A percentile compares a stretch with the other conserved stretches of the same genome.
Evolutionary conservation across 2,797 vertebrate genomes (phyloP).

Genomic region (Kryptolebias ocellatus): DNA sequence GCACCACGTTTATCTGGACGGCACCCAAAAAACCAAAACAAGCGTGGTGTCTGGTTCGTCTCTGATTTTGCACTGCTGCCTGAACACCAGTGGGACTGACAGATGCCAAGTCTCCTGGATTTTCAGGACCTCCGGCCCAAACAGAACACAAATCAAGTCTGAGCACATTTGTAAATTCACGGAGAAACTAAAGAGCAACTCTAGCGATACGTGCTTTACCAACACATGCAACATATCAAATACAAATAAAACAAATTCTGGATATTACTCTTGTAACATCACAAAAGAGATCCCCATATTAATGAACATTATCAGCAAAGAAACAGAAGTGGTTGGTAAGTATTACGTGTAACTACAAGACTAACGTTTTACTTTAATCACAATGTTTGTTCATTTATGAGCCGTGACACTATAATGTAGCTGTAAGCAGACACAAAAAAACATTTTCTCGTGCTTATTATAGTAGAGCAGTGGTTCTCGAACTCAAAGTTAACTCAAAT

Average conservation of each 20-base stretch:
- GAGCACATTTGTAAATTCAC: background rate
- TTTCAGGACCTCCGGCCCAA: background rate
- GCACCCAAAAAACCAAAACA: rapidly evolving
- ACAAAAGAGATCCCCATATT: slow-evolving; percentile 12
- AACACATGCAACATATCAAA: background rate
- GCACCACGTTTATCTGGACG: background rate
- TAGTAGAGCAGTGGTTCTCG: too few species aligned
- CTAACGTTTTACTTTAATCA: rapidly evolving
- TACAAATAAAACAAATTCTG: background rate
- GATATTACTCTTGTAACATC: slow-evolving; percentile 58
- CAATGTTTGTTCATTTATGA: background rate
- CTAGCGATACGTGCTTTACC: background rate
- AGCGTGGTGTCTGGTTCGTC: slow-evolving; percentile 13
- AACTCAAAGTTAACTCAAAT: too few species aligned
- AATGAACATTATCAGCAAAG: rapidly evolving
- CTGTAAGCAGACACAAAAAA: background rate
- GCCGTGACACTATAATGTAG: background rate
- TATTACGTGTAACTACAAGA: slow-evolving; percentile 18
- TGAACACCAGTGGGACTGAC: rapidly evolving
- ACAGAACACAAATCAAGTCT: background rate
- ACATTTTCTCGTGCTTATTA: background rate
- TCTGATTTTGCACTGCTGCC: slow-evolving; percentile 46
- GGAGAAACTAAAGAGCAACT: rapidly evolving
- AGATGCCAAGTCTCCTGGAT: background rate
- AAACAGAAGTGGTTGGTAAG: slow-evolving; percentile 67